phyloP scores from a whole-genome alignment of 2,888 invertebrate genomes.

The Scaptomyza tumidula region DNA sequence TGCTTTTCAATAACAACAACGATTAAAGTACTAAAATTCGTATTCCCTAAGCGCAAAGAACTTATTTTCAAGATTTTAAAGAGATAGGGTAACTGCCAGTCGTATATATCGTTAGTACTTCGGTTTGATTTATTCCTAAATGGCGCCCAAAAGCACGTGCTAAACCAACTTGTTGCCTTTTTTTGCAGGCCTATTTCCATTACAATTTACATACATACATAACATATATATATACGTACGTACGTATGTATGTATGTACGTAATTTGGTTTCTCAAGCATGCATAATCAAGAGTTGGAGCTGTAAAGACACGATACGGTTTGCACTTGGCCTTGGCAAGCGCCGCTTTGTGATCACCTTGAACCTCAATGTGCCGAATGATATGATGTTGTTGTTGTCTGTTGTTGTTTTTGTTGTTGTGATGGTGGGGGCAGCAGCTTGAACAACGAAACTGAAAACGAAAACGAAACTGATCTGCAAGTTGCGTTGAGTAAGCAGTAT shows the following conservation, averaged over 20 bases:
- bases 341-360: constrained; percentile 61
- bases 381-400: constrained; percentile 13
- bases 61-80: no score
- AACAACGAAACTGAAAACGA: constrained; percentile 24
- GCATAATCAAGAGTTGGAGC: constrained; percentile 51
- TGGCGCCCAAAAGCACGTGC: constrained; percentile 30
- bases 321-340: constrained; percentile 72
- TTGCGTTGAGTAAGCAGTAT: constrained; percentile 67
- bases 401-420: constrained; percentile 25
- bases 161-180: constrained; percentile 19
- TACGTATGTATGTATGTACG: constrained; percentile 7
- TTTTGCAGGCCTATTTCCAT: constrained; percentile 23
- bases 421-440: constrained; percentile 45
- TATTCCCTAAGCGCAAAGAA: no score
- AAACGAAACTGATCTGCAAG: constrained; percentile 22
- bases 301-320: constrained; percentile 58
- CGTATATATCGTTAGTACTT: background rate
- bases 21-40: no score
- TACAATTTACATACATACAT: background rate
- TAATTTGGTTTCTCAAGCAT: constrained; percentile 49
- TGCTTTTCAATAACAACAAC: no score
- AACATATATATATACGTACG: background rate
- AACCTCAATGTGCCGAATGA: constrained; percentile 76
- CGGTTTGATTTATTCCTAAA: background rate
- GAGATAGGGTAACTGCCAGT: background rate